Conservation (phyloP, 1,140 invertebrate species). For the Proctacanthus coquilletti region DNA sequence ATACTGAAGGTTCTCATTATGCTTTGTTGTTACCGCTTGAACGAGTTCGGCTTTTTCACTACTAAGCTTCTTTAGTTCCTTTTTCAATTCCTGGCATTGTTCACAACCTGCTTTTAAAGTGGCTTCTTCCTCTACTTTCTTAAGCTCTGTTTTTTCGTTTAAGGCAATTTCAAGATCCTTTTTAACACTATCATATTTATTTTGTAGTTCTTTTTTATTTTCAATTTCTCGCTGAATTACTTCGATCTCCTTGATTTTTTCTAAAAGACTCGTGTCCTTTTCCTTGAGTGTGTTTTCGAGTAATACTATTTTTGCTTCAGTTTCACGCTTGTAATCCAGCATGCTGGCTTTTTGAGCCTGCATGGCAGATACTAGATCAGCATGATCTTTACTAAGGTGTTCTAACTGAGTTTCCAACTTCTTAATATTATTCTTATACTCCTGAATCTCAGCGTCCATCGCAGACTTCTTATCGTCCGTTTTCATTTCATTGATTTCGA, state of each 20-base stretch:
- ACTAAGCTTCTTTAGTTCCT: too few species aligned
- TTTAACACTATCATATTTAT: too few species aligned
- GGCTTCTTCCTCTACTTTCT: neutral
- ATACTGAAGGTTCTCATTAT: constrained; percentile 67
- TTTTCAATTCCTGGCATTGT: too few species aligned
- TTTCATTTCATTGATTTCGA: constrained; percentile 28
- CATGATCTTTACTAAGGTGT: constrained; percentile 9
- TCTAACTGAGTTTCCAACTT: constrained; percentile 10
- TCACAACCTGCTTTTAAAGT: neutral
- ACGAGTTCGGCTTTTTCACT: constrained; percentile 62
- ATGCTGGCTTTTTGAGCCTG: constrained; percentile 8
- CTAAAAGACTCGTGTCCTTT: too few species aligned
- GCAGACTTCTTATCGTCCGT: constrained; percentile 31
- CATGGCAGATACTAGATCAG: constrained; percentile 7
- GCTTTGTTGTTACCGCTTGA: constrained; percentile 57
- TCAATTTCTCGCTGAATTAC: too few species aligned
- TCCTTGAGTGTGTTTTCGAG: constrained; percentile 3
- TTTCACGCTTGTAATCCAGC: too few species aligned
- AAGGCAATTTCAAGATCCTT: too few species aligned
- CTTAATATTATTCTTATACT: constrained; percentile 23
- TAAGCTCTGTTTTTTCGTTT: neutral
- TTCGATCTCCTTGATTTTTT: too few species aligned
- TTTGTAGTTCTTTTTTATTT: too few species aligned
- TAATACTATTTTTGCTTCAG: constrained; percentile 6
- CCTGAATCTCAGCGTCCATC: constrained; percentile 19